phyloP scores from a whole-genome alignment of 2,888 invertebrate genomes.

The Rhagonycha lutea region DNA sequence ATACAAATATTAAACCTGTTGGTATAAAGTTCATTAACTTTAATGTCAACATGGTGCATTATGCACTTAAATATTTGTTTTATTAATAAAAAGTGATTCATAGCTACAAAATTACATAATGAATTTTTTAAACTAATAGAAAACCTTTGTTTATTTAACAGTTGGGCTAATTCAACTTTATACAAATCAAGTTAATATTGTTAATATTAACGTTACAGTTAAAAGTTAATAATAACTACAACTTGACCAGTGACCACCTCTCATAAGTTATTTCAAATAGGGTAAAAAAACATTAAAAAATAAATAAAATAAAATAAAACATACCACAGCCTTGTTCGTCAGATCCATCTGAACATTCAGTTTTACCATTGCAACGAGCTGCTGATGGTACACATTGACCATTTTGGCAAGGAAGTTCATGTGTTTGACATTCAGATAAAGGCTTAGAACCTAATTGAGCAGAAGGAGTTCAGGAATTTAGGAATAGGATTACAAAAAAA shows the following conservation, averaged over 20 bases:
- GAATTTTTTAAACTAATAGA: not conserved
- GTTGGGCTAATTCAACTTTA: not conserved
- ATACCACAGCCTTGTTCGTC: slow-evolving; percentile 60
- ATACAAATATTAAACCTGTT: not conserved
- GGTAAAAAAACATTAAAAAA: not conserved
- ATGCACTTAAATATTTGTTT: not conserved
- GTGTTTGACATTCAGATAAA: slow-evolving; percentile 42
- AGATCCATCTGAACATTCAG: slow-evolving; percentile 65
- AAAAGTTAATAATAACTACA: not conserved
- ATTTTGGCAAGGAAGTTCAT: slow-evolving; percentile 57
- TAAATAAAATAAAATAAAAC: slow-evolving; percentile 30
- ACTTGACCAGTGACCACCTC: not conserved
- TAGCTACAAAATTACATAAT: not conserved
- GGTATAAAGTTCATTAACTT: not conserved
- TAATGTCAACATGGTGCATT: not conserved
- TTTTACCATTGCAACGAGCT: slow-evolving; percentile 60
- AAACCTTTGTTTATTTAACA: not conserved
- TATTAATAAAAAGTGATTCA: not conserved
- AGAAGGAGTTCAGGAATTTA: not conserved
- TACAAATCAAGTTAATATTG: not conserved
- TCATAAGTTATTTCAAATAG: not conserved
- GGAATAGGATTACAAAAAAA: slow-evolving; percentile 23
- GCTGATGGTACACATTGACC: slow-evolving; percentile 55
- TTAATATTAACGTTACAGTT: not conserved
- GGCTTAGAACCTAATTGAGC: slow-evolving; percentile 42